These are phyloP conservation scores for Masticophis lateralis DNA, from an alignment of 2,797 vertebrate genomes.

Conservation along the genomic window DNA sequence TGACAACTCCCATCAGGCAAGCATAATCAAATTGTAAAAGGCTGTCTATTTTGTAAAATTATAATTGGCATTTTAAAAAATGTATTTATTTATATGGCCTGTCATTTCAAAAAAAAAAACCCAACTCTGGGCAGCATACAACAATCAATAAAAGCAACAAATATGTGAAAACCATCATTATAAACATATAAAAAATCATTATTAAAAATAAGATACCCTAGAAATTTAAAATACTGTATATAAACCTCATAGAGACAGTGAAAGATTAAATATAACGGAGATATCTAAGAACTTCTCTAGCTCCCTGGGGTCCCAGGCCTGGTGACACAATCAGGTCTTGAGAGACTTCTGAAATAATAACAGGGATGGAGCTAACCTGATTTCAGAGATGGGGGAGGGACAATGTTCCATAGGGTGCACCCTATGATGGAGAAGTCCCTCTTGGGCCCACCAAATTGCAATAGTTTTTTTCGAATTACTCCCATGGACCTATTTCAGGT, in stretches of 20 bases:
- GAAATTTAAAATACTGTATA: background rate
- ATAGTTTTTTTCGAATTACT: background rate
- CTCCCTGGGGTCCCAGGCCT: background rate
- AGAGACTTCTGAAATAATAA: background rate
- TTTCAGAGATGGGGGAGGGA: background rate
- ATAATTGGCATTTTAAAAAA: background rate
- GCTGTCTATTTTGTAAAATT: background rate
- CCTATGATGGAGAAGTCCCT: background rate
- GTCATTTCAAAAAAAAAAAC: background rate
- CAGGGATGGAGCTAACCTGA: background rate
- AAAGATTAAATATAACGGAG: background rate
- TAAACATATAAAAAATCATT: background rate
- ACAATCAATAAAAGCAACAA: background rate
- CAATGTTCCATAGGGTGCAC: background rate
- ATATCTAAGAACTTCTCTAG: background rate
- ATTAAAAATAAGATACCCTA: background rate
- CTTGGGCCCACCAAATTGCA: background rate
- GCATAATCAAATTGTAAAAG: background rate
- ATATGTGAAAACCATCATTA: background rate
- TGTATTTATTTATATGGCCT: background rate
- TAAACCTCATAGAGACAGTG: background rate
- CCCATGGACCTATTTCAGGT: background rate
- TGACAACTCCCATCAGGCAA: background rate
- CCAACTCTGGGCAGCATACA: background rate
- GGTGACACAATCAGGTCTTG: background rate